phyloP scores from a whole-genome alignment of 2,888 invertebrate genomes.

The Chymomyza amoena region DNA sequence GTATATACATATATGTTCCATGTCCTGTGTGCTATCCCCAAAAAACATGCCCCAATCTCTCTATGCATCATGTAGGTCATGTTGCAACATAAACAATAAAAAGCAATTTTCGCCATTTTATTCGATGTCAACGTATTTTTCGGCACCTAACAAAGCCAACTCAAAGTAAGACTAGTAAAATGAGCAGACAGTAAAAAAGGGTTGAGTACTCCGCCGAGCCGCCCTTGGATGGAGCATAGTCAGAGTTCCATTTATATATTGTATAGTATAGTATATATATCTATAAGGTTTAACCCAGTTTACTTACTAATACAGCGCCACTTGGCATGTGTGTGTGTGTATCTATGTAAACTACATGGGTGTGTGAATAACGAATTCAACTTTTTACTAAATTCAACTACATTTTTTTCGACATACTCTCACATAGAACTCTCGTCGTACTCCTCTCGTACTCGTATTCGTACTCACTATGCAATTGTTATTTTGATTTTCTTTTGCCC shows the following conservation, averaged over 20 bases:
- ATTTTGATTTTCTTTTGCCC: background rate
- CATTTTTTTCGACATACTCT: constrained; percentile 1
- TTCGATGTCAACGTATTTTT: constrained; percentile 48
- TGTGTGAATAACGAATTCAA: constrained; percentile 18
- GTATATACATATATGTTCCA: background rate
- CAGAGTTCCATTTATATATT: constrained; percentile 15
- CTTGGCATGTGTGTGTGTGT: background rate
- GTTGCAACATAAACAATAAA: constrained; percentile 8
- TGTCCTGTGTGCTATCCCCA: background rate
- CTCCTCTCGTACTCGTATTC: background rate
- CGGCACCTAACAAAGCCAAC: constrained; percentile 32
- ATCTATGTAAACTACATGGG: background rate
- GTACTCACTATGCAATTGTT: constrained; percentile 15
- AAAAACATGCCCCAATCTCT: background rate
- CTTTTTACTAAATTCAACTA: constrained; percentile 20
- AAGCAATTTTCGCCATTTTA: constrained; percentile 38
- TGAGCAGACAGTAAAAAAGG: background rate
- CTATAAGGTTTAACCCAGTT: constrained; percentile 55
- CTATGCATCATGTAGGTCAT: background rate
- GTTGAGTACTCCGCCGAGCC: background rate
- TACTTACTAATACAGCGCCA: constrained; percentile 36
- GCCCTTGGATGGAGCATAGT: constrained; percentile 2
- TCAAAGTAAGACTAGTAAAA: constrained; percentile 25
- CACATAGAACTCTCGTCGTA: background rate
- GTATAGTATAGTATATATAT: constrained; percentile 8